Conservation (phyloP, 2,888 invertebrate genomes). For the Noctua pronuba region DNA sequence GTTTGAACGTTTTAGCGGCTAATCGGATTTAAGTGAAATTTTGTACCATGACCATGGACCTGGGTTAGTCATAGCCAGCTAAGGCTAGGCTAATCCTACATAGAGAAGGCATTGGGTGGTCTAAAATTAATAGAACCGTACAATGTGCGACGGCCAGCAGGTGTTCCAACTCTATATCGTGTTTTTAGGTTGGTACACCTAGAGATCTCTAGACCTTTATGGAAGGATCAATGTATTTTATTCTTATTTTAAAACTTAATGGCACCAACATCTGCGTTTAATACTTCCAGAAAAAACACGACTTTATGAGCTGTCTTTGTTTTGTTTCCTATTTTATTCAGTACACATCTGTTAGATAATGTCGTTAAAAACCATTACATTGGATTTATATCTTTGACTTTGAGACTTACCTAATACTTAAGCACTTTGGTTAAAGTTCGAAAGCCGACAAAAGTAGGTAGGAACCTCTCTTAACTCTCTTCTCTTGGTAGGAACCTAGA, state of each 20-base stretch:
- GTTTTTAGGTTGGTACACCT: slow-evolving; percentile 49
- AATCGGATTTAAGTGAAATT: not conserved
- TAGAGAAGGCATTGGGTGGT: not conserved
- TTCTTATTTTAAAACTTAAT: slow-evolving; percentile 10
- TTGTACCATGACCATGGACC: not conserved
- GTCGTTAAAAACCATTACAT: slow-evolving; percentile 2
- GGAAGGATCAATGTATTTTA: slow-evolving; percentile 5
- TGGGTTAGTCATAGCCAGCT: not conserved
- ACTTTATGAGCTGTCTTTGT: not conserved
- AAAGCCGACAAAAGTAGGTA: not conserved
- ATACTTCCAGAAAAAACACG: not conserved
- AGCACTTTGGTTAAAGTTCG: no score
- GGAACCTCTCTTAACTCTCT: not conserved
- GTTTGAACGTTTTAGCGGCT: not conserved
- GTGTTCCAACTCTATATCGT: slow-evolving; percentile 18
- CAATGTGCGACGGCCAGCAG: slow-evolving; percentile 22
- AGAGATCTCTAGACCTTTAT: not conserved
- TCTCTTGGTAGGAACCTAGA: not conserved
- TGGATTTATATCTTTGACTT: not conserved
- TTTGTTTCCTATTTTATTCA: not conserved
- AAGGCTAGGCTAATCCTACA: not conserved
- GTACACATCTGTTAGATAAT: not conserved
- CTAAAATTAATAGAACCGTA: not conserved
- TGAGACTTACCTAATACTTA: not conserved
- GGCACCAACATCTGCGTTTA: slow-evolving; percentile 24